These are phyloP conservation scores for Melieria picta DNA, from an alignment of 2,888 invertebrate species.

Conservation along the genomic window DNA sequence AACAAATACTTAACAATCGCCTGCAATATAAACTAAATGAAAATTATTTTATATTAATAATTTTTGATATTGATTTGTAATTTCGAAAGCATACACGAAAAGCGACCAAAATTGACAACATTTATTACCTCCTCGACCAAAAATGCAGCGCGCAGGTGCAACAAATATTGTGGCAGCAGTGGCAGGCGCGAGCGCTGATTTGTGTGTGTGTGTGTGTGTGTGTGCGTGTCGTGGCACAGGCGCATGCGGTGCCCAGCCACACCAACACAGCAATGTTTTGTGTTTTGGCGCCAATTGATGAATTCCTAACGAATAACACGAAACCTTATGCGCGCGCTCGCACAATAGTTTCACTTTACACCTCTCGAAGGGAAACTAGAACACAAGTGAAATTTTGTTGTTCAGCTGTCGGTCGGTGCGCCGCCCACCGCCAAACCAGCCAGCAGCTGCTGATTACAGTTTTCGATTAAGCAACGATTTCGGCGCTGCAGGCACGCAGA, in stretches of 20 bases:
- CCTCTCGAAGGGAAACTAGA: constrained; percentile 54
- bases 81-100: constrained; percentile 35
- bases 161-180: constrained; percentile 12
- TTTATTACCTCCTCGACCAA: constrained; percentile 45
- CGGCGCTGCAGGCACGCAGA: neutral
- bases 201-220: no score
- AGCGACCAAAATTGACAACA: constrained; percentile 25
- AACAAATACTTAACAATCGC: constrained; percentile 37
- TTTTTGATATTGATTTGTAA: no score
- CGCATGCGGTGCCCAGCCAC: no score
- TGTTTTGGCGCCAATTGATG: neutral
- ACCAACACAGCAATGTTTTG: no score
- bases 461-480: constrained; percentile 18
- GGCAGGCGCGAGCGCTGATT: constrained; percentile 3
- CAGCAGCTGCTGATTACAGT: constrained; percentile 8
- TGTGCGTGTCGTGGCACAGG: no score
- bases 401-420: neutral
- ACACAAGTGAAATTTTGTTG: constrained; percentile 61
- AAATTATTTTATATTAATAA: neutral
- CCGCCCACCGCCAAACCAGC: neutral
- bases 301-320: constrained; percentile 6
- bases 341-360: constrained; percentile 45
- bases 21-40: constrained; percentile 5
- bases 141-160: constrained; percentile 39
- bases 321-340: neutral